Conservation (phyloP, 2,888 invertebrate species). For the Subacronicta megacephala region DNA sequence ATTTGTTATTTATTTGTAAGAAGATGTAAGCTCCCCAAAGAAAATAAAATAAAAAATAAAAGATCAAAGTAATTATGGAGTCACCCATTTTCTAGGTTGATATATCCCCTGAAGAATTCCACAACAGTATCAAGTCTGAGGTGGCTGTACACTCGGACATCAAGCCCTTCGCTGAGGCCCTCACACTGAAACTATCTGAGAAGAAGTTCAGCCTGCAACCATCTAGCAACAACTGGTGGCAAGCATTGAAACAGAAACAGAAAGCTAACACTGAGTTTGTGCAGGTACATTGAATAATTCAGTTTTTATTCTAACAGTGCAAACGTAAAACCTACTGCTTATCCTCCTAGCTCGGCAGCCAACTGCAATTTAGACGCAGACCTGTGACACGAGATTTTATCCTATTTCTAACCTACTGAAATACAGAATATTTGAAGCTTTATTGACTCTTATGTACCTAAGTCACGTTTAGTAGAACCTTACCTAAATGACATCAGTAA, state of each 20-base stretch:
- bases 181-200: slow-evolving; percentile 89
- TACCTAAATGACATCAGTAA: too few relatives aligned
- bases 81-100: slow-evolving; percentile 91
- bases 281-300: slow-evolving; percentile 80
- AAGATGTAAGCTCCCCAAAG: too few relatives aligned
- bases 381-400: too few relatives aligned
- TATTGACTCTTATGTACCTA: too few relatives aligned
- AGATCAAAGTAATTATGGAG: not conserved
- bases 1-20: too few relatives aligned
- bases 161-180: slow-evolving; percentile 91
- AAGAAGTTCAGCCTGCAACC: slow-evolving; percentile 90
- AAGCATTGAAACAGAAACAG: slow-evolving; percentile 91
- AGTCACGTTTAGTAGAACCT: too few relatives aligned
- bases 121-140: slow-evolving; percentile 95
- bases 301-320: too few relatives aligned
- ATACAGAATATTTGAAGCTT: too few relatives aligned
- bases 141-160: slow-evolving; percentile 96
- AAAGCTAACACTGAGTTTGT: slow-evolving; percentile 92
- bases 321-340: not conserved
- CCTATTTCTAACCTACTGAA: too few relatives aligned
- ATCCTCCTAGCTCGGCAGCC: too few relatives aligned
- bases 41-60: not conserved
- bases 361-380: too few relatives aligned
- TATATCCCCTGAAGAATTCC: slow-evolving; percentile 96
- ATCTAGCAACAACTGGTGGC: slow-evolving; percentile 93